These are phyloP conservation scores for Ricordea florida DNA, from an alignment of 92 coral and sea anemone species.

Conservation along the genomic window DNA sequence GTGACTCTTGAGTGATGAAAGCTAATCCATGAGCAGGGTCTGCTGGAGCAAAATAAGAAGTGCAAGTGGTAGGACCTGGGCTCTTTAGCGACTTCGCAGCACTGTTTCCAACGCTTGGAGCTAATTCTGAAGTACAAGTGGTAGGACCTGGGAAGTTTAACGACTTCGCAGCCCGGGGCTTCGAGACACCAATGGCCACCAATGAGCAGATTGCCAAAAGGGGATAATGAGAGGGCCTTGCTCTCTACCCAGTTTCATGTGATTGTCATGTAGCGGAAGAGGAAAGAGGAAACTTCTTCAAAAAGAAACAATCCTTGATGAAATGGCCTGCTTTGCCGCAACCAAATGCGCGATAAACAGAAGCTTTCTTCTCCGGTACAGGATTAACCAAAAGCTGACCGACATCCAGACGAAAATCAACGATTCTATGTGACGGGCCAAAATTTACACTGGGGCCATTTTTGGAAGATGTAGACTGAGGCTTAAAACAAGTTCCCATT, in stretches of 20 bases:
- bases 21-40: too few relatives aligned
- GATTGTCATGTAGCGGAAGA: slow-evolving; percentile 33
- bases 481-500: slow-evolving; percentile 1
- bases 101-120: too few relatives aligned
- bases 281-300: too few relatives aligned
- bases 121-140: too few relatives aligned
- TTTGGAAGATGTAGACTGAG: slow-evolving; percentile 1
- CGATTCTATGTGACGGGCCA: slow-evolving; percentile 29
- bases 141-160: too few relatives aligned
- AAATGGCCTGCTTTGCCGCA: slow-evolving; percentile 53
- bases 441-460: neutral
- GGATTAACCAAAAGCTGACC: slow-evolving; percentile 39
- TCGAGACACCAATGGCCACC: slow-evolving; percentile 32
- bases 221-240: slow-evolving; percentile 21
- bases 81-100: too few relatives aligned
- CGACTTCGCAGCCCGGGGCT: too few relatives aligned
- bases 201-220: slow-evolving; percentile 37
- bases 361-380: slow-evolving; percentile 32
- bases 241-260: slow-evolving; percentile 13
- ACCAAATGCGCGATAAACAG: slow-evolving; percentile 35
- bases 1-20: too few relatives aligned
- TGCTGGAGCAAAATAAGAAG: too few relatives aligned
- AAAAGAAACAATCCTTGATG: slow-evolving; percentile 29
- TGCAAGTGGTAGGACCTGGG: too few relatives aligned
- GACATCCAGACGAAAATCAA: slow-evolving; percentile 31